A percentile compares a stretch with the other conserved stretches of the same genome.
These are phyloP conservation scores for Cyprinus carpio DNA, from an alignment of 2,113 vertebrate species.

Conservation along the genomic window DNA sequence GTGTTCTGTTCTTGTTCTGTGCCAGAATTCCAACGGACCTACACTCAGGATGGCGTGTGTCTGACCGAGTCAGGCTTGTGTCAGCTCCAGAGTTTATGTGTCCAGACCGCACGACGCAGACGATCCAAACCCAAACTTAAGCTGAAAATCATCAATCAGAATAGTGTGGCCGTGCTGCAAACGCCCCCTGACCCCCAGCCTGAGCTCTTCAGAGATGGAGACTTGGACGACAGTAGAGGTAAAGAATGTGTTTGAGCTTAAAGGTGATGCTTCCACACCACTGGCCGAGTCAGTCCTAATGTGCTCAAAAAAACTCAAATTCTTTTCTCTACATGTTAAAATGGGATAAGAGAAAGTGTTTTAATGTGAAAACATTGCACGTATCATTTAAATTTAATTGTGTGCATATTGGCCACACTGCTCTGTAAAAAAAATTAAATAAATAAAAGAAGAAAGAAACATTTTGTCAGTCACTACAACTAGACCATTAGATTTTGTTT, in stretches of 20 bases:
- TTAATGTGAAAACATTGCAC: no score
- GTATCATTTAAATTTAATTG: no score
- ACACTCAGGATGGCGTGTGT: conserved; percentile 96
- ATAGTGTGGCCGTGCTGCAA: conserved; percentile 95
- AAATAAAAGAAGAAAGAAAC: no score
- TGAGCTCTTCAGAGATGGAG: conserved; percentile 83
- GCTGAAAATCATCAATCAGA: conserved; percentile 97
- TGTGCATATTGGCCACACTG: no score
- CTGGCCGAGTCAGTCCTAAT: neutral
- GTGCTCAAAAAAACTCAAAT: neutral
- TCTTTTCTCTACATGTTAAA: neutral
- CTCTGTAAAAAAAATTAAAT: no score
- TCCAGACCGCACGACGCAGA: conserved; percentile 83
- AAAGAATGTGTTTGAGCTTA: neutral
- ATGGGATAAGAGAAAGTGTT: neutral
- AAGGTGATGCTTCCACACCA: neutral
- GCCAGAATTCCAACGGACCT: conserved; percentile 88
- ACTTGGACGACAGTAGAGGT: conserved; percentile 76
- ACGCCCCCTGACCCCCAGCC: conserved; percentile 84
- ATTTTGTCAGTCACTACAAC: no score
- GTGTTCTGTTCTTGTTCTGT: neutral
- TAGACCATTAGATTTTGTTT: no score
- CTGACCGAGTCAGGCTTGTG: conserved; percentile 92
- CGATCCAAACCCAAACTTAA: conserved; percentile 95
- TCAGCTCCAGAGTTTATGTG: conserved; percentile 91